These are phyloP conservation scores for Falco rusticolus DNA, from an alignment of 2,797 vertebrate genomes.

Conservation along the genomic window DNA sequence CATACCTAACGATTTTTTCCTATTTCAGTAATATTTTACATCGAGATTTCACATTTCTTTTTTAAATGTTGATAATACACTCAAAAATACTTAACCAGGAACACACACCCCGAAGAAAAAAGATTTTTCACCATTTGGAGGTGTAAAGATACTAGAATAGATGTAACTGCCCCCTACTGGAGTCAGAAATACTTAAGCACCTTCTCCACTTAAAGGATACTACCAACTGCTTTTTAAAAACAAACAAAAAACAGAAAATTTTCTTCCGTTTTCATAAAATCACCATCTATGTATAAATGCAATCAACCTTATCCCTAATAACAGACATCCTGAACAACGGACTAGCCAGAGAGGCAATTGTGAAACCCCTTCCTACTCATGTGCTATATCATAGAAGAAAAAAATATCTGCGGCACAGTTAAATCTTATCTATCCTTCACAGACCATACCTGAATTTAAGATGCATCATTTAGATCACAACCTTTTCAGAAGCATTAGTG, in stretches of 20 bases:
- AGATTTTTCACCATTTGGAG: neutral
- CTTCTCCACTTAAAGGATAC: neutral
- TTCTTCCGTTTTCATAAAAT: neutral
- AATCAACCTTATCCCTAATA: neutral
- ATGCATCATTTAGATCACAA: neutral
- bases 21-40: neutral
- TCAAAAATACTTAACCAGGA: neutral
- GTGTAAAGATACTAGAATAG: neutral
- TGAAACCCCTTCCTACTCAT: neutral
- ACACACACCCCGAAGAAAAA: neutral
- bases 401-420: neutral
- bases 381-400: neutral
- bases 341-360: neutral
- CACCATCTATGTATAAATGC: neutral
- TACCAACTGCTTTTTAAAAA: neutral
- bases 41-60: neutral
- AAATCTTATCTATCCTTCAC: neutral
- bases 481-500: neutral
- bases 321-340: neutral
- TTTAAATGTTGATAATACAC: neutral
- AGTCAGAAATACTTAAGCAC: neutral
- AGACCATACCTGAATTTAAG: neutral
- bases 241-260: neutral
- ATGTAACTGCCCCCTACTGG: neutral
- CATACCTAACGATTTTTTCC: neutral